Conservation (phyloP, 2,797 vertebrate species). For the Gastrophryne carolinensis region DNA sequence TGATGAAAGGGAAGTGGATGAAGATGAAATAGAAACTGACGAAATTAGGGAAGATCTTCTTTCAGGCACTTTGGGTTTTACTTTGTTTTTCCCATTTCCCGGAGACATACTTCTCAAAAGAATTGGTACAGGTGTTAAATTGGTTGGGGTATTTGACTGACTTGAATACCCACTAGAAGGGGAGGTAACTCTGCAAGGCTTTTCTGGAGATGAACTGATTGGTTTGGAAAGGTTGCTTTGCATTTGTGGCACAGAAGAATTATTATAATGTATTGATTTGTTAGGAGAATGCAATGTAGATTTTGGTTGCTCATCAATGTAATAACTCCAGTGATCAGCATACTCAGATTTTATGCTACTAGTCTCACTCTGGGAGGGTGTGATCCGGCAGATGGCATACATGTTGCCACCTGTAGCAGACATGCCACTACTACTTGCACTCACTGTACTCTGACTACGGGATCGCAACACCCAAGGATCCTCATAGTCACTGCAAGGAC, state of each 20-base stretch:
- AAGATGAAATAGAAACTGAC: conserved; percentile 88
- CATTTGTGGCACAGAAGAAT: conserved; percentile 59
- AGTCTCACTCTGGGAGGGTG: conserved; percentile 89
- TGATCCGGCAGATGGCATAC: conserved; percentile 85
- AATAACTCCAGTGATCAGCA: conserved; percentile 90
- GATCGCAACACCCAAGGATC: conserved; percentile 90
- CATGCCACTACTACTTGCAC: conserved; percentile 75
- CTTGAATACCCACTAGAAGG: conserved; percentile 97
- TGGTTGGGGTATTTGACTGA: conserved; percentile 96
- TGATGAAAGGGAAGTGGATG: conserved; percentile 94
- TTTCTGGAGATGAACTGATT: conserved; percentile 84
- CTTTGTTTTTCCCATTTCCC: conserved; percentile 78
- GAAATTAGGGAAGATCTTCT: conserved; percentile 96
- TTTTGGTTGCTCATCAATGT: conserved; percentile 75
- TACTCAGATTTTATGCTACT: conserved; percentile 94
- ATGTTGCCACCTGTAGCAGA: conserved; percentile 78
- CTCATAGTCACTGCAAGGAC: conserved; percentile 92
- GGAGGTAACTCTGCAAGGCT: conserved; percentile 88
- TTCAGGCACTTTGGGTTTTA: conserved; percentile 89
- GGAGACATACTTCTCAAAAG: conserved; percentile 80
- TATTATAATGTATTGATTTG: conserved; percentile 60
- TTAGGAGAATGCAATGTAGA: conserved; percentile 59
- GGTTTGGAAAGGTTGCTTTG: conserved; percentile 67
- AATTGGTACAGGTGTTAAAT: conserved; percentile 90
- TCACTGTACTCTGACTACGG: conserved; percentile 89